These are phyloP conservation scores for Microchrysa polita DNA, from an alignment of 2,888 invertebrate species.

Conservation along the genomic window DNA sequence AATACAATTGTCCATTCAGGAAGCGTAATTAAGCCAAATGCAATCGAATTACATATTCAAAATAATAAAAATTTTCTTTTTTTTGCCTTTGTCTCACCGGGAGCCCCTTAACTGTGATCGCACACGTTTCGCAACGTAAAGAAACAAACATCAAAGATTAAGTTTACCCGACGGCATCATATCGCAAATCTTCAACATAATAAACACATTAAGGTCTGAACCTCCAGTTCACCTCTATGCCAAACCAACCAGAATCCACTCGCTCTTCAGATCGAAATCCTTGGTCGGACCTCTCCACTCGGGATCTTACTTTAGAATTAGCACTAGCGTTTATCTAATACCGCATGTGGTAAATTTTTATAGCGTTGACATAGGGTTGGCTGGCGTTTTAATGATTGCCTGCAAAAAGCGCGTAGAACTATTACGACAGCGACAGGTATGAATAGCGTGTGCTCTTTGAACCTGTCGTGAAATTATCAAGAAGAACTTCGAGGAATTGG, in stretches of 20 bases:
- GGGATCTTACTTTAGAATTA: not conserved
- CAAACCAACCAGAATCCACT: not conserved
- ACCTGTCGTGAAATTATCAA: conserved; percentile 45
- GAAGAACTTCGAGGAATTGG: conserved; percentile 29
- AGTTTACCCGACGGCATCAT: conserved; percentile 19
- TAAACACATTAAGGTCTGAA: conserved; percentile 39
- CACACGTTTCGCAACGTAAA: not conserved
- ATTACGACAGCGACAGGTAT: conserved; percentile 39
- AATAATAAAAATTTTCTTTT: not conserved
- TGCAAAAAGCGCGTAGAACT: conserved; percentile 22
- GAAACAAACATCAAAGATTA: conserved; percentile 20
- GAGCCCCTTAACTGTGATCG: conserved; percentile 10
- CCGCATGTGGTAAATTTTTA: conserved; percentile 41
- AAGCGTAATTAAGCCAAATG: not conserved
- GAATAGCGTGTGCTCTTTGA: conserved; percentile 42
- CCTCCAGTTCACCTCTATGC: conserved; percentile 20
- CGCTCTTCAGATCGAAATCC: not conserved
- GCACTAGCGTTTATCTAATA: conserved; percentile 35
- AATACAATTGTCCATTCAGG: not conserved
- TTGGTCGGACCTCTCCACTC: not conserved
- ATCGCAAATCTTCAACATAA: conserved; percentile 41
- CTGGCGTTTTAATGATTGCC: conserved; percentile 27
- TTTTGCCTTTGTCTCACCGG: not conserved
- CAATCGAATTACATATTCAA: not conserved
- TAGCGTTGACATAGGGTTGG: conserved; percentile 36